A percentile compares a stretch with the other conserved stretches of the same genome.
Conservation (phyloP, 2,888 invertebrate genomes). For the Chloroclysta siterata region DNA sequence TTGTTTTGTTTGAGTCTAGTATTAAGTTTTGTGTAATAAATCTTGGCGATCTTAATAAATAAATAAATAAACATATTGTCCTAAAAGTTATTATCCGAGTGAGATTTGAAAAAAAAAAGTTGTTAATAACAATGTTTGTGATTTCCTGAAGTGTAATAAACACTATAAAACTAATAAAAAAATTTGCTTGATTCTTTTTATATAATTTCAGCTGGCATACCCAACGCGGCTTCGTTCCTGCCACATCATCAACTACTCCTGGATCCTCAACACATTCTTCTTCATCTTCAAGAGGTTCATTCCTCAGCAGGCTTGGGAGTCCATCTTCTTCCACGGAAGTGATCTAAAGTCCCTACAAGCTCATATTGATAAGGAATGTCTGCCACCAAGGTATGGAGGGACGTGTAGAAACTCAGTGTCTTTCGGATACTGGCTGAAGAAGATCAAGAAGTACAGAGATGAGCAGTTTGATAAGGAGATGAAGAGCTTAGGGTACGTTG, state of each 20-base stretch:
- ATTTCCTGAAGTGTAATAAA: too few species aligned
- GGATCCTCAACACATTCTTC: constrained; percentile 91
- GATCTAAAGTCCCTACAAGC: constrained; percentile 72
- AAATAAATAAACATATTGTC: too few species aligned
- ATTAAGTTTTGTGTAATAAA: too few species aligned
- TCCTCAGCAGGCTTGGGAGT: constrained; percentile 85
- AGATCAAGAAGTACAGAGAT: constrained; percentile 75
- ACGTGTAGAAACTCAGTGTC: constrained; percentile 84
- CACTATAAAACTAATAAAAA: too few species aligned
- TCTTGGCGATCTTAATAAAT: too few species aligned
- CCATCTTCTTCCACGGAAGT: constrained; percentile 71
- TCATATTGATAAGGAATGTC: constrained; percentile 60
- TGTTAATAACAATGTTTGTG: too few species aligned
- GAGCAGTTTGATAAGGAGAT: constrained; percentile 86
- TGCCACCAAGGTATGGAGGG: constrained; percentile 70
- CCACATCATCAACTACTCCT: constrained; percentile 92
- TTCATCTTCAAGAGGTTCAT: constrained; percentile 91
- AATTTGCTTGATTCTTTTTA: background rate
- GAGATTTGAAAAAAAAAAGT: too few species aligned
- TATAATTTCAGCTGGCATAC: constrained; percentile 84
- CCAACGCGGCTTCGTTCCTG: constrained; percentile 87
- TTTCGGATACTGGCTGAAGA: constrained; percentile 85
- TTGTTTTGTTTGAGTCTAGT: too few species aligned
- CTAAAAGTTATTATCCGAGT: too few species aligned
- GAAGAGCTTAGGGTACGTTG: constrained; percentile 85